phyloP scores from a whole-genome alignment of 35 echinoderm and acorn worm genomes.

The Apostichopus japonicus region DNA sequence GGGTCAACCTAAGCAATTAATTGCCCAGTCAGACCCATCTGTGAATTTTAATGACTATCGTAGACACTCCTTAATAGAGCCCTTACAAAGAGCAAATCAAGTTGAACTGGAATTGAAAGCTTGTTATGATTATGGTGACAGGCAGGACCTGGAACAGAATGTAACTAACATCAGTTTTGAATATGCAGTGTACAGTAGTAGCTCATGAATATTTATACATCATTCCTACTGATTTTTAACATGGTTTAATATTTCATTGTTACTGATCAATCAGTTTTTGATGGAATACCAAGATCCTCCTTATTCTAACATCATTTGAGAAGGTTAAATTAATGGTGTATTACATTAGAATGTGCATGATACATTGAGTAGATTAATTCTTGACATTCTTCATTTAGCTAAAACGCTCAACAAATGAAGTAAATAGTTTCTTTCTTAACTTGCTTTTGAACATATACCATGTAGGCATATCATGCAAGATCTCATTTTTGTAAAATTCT shows the following conservation, averaged over 20 bases:
- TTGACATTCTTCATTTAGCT: no score
- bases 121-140: background rate
- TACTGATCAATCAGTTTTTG: no score
- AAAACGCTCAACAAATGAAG: no score
- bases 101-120: slow-evolving; percentile 38
- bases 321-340: no score
- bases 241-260: background rate
- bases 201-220: background rate
- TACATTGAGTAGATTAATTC: no score
- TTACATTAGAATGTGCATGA: no score
- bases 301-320: no score
- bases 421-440: no score
- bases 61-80: background rate
- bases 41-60: background rate
- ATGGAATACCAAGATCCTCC: no score
- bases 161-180: background rate
- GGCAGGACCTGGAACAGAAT: background rate
- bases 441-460: no score
- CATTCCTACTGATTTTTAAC: background rate
- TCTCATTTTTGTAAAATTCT: no score
- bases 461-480: no score
- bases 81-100: background rate
- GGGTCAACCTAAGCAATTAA: background rate
- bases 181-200: slow-evolving; percentile 1
- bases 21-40: background rate